These are phyloP conservation scores for Drosophila cognata DNA, from an alignment of 2,888 invertebrate genomes.

Conservation along the genomic window DNA sequence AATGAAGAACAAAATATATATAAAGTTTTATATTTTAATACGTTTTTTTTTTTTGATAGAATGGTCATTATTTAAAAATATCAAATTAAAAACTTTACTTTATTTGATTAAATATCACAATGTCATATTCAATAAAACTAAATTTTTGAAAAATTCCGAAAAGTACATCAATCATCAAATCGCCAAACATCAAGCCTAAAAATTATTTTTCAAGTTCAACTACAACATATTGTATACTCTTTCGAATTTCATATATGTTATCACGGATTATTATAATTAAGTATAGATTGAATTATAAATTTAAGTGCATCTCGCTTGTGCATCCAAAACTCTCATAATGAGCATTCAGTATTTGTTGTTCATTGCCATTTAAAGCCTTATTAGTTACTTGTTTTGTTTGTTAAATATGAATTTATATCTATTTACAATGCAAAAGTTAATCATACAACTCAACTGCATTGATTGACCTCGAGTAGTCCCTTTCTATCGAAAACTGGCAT, in stretches of 20 bases:
- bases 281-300: not conserved
- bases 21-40: not conserved
- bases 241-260: not conserved
- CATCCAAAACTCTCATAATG: not conserved
- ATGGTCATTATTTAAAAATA: not conserved
- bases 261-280: not conserved
- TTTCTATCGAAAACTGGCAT: conserved; percentile 82
- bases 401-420: not conserved
- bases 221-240: not conserved
- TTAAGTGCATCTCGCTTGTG: not conserved
- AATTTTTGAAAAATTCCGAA: rapidly evolving
- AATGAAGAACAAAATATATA: not conserved
- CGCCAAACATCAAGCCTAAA: not conserved
- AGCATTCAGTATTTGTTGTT: not conserved
- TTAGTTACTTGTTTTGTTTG: not conserved
- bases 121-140: not conserved
- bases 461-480: conserved; percentile 82
- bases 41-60: not conserved
- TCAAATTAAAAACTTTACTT: not conserved
- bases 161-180: not conserved
- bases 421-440: too few species aligned
- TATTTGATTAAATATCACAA: not conserved
- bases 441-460: conserved; percentile 43
- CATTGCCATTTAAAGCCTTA: not conserved
- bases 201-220: not conserved